Conservation (phyloP, 2,113 vertebrate species). For the Speoplatyrhinus poulsoni region DNA sequence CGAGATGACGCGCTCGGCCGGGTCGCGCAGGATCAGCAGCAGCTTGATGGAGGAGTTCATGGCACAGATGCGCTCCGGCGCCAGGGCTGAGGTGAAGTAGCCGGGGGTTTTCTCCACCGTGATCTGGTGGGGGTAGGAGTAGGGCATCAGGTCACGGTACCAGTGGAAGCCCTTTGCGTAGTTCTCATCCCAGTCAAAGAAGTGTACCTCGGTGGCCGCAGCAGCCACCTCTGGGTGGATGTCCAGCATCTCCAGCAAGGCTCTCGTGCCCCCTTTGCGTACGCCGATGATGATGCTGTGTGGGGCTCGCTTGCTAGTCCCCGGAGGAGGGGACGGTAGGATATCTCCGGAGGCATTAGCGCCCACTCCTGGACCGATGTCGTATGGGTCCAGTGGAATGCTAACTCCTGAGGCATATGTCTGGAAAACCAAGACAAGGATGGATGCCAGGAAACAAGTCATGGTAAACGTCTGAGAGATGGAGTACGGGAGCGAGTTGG, state of each 20-base stretch:
- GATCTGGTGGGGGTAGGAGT: constrained; percentile 89
- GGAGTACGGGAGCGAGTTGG: neutral
- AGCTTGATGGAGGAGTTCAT: constrained; percentile 93
- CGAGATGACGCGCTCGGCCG: constrained; percentile 88
- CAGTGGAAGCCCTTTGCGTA: constrained; percentile 89
- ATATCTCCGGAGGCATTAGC: constrained; percentile 76
- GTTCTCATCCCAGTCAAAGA: constrained; percentile 95
- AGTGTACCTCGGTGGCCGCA: constrained; percentile 92
- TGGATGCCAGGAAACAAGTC: constrained; percentile 81
- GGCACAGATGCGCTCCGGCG: constrained; percentile 86
- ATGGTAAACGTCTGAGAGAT: constrained; percentile 62
- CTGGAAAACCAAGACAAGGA: constrained; percentile 82
- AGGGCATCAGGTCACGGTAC: constrained; percentile 90
- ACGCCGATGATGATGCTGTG: constrained; percentile 93
- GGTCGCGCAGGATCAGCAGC: constrained; percentile 89
- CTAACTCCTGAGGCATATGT: constrained; percentile 72
- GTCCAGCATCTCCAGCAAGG: constrained; percentile 91
- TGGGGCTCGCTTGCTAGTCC: constrained; percentile 82
- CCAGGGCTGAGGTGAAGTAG: constrained; percentile 89
- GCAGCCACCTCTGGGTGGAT: constrained; percentile 90
- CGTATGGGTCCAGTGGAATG: constrained; percentile 64
- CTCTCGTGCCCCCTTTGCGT: constrained; percentile 90
- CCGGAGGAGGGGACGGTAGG: constrained; percentile 78
- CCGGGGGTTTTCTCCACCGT: constrained; percentile 94
- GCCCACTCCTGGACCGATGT: constrained; percentile 66